Conservation (phyloP, 1,140 invertebrate species). For the Polypedilum pembai region DNA sequence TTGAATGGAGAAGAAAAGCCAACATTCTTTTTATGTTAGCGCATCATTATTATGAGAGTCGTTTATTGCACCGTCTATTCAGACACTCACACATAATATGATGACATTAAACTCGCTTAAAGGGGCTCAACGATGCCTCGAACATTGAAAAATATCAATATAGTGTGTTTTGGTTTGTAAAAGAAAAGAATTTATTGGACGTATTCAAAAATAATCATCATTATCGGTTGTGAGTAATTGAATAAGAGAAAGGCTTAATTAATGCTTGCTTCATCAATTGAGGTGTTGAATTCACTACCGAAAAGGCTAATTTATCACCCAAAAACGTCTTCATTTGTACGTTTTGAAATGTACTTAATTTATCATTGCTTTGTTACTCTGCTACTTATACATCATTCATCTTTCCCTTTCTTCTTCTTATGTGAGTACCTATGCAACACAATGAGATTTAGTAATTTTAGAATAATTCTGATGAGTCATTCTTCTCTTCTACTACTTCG, state of each 20-base stretch:
- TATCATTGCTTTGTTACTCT: neutral
- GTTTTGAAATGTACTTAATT: neutral
- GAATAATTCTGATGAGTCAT: no score
- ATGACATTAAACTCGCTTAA: slow-evolving; percentile 25
- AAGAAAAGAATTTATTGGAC: neutral
- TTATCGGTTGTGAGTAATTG: no score
- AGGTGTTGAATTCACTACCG: neutral
- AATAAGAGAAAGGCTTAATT: no score
- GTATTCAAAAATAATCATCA: neutral
- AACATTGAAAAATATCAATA: neutral
- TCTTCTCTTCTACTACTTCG: no score
- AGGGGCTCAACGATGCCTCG: neutral
- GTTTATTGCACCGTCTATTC: slow-evolving; percentile 16
- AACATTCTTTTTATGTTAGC: slow-evolving; percentile 25
- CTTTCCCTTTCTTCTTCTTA: no score
- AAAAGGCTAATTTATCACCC: neutral
- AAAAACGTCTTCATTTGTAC: neutral
- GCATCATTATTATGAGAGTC: slow-evolving; percentile 24
- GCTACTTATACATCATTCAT: no score
- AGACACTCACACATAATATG: neutral
- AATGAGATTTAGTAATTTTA: neutral
- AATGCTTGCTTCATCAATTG: neutral
- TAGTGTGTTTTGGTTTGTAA: neutral
- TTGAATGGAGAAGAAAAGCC: neutral
- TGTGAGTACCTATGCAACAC: neutral